These are phyloP conservation scores for Nettapus auritus DNA, from an alignment of 2,113 vertebrate species.

Conservation along the genomic window DNA sequence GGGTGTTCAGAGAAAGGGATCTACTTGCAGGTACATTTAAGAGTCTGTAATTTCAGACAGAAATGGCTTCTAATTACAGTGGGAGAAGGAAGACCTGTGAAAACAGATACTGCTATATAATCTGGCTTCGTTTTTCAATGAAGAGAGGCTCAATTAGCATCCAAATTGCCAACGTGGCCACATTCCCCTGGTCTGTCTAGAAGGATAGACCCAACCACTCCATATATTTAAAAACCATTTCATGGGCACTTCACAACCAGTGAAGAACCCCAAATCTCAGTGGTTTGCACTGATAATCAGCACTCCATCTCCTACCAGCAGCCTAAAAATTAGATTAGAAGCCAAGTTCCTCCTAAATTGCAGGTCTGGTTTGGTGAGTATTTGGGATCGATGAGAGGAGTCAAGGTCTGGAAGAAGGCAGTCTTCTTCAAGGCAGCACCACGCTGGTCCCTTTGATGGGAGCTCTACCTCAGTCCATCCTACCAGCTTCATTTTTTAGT, in stretches of 20 bases:
- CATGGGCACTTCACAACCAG: not conserved
- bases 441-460: not conserved
- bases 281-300: not conserved
- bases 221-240: fast-evolving
- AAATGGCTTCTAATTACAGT: not conserved
- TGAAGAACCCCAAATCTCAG: not conserved
- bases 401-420: not conserved
- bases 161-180: not conserved
- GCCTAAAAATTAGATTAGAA: not conserved
- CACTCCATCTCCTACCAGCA: no score
- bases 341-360: not conserved
- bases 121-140: not conserved
- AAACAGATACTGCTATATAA: not conserved
- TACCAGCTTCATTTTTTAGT: not conserved
- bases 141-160: fast-evolving
- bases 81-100: not conserved
- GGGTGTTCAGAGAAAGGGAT: not conserved
- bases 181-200: no score
- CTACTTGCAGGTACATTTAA: not conserved
- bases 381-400: not conserved
- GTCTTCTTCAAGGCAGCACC: not conserved
- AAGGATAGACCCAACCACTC: not conserved
- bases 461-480: not conserved
- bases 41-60: not conserved
- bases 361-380: not conserved